A percentile compares a stretch with the other conserved stretches of the same genome.
These are phyloP conservation scores for Melanargia galathea DNA, from an alignment of 2,888 invertebrate genomes.

Conservation along the genomic window DNA sequence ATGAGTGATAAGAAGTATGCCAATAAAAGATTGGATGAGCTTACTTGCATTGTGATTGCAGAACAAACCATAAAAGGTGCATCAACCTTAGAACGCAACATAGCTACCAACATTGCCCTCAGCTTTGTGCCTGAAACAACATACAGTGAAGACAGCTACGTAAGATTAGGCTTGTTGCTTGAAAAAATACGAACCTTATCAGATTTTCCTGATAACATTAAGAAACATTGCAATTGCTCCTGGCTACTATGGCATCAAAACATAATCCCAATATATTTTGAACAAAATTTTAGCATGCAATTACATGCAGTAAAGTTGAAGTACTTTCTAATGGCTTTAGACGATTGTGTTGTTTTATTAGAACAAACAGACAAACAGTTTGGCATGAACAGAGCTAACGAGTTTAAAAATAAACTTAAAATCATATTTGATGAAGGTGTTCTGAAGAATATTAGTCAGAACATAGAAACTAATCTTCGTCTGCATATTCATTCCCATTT, in stretches of 20 bases:
- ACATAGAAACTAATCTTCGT: constrained; percentile 95
- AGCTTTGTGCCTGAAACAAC: constrained; percentile 85
- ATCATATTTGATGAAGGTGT: constrained; percentile 81
- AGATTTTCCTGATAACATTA: constrained; percentile 81
- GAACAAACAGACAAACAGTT: constrained; percentile 63
- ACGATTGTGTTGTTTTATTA: constrained; percentile 67
- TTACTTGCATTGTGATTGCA: constrained; percentile 89
- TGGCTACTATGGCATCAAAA: constrained; percentile 92
- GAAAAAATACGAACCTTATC: constrained; percentile 85
- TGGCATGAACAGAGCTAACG: constrained; percentile 54
- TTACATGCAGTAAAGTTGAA: constrained; percentile 84
- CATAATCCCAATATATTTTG: constrained; percentile 88
- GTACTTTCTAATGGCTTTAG: constrained; percentile 71
- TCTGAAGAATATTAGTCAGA: constrained; percentile 88
- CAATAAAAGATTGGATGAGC: constrained; percentile 85
- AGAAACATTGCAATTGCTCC: constrained; percentile 86
- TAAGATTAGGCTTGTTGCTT: constrained; percentile 83
- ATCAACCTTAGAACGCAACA: constrained; percentile 83
- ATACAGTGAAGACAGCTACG: constrained; percentile 84
- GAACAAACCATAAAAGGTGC: constrained; percentile 86
- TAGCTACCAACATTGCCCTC: constrained; percentile 86
- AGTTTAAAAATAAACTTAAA: constrained; percentile 63
- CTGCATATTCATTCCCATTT: constrained; percentile 96
- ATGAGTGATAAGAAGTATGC: constrained; percentile 85
- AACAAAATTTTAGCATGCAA: constrained; percentile 86